Conservation (phyloP, 2,797 vertebrate species). For the Hafferia zeledoni region DNA sequence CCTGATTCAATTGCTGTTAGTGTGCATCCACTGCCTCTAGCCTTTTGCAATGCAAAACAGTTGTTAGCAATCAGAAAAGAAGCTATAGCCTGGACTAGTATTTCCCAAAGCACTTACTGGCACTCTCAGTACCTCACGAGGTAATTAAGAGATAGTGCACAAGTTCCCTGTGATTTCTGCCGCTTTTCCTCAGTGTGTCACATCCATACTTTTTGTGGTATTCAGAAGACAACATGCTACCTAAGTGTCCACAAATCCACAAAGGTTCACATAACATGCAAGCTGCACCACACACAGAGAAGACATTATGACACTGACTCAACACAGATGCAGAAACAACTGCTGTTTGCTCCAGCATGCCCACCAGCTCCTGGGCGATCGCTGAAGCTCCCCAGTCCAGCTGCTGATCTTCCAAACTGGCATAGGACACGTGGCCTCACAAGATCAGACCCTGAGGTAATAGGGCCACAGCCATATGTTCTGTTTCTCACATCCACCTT, state of each 20-base stretch:
- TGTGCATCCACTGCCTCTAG: not conserved
- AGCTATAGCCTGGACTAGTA: not conserved
- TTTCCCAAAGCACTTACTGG: not conserved
- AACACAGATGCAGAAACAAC: not conserved
- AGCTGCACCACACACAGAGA: not conserved
- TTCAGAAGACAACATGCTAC: not conserved
- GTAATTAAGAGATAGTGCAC: not conserved
- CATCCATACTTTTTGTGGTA: accelerated
- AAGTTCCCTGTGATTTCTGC: not conserved
- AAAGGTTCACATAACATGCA: not conserved
- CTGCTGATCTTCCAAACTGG: not conserved
- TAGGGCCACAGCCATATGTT: not conserved
- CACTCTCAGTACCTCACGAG: not conserved
- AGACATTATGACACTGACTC: not conserved
- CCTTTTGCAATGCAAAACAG: not conserved
- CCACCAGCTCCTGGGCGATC: accelerated
- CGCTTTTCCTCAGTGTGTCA: not conserved
- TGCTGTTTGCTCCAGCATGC: not conserved
- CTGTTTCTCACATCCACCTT: not conserved
- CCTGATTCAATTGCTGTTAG: not conserved
- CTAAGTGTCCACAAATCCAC: not conserved
- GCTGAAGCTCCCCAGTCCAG: not conserved
- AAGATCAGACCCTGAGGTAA: not conserved
- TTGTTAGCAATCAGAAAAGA: not conserved
- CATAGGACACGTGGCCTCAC: accelerated